Base-by-base conservation (phyloP, 2,797 vertebrate genomes). In the Rhinoraja longicauda region DNA sequence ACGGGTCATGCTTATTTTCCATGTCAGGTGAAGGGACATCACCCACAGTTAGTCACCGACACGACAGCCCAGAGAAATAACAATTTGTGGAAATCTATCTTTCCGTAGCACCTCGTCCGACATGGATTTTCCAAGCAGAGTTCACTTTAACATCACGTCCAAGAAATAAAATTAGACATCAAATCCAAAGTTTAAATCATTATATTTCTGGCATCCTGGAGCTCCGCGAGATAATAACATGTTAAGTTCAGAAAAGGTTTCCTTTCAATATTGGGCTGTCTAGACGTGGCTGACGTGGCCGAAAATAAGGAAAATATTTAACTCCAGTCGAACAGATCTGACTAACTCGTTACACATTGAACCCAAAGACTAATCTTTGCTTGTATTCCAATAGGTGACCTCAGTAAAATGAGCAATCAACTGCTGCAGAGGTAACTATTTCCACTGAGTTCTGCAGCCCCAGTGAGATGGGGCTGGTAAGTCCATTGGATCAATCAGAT, bases 261-360 rank as follows among this genome's bases (percentile, higher is more conserved):
- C 32, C 64, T 72, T 73, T 45, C 70, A 75, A 75, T 53, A 73
- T 45, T 29, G 39, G 72, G n/a, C 64, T 92, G 90, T 92, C 90
- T 92, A 92, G 90, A 92, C 90, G 92, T 92, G 39, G 70, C 26
- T 92, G 90, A 92, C 45, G 90, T 92, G 90, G 90, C 70, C 53
- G 70, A 92, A 91, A 92, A 91, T 45, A 72, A 73, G 90, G 70
- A 92, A 92, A 92, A 92, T 75, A 92, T 92, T 92, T 92, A 57
- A 92, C 67, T 91, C 5, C 70, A 53, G 10, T 45, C 39, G 73
- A 91, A 73, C 29, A 92, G 70, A 73, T 75, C 90, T 92, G 90
- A 92, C 90, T 92, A 75, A 92, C 67, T 75, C 90, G 72, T 92
- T 92, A 75, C 90, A 75, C 90, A 73, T 91, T 72, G 70, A 91